Evolutionary conservation across 2,888 invertebrate species (phyloP).

Genomic region (Linnaemya tessellans): DNA sequence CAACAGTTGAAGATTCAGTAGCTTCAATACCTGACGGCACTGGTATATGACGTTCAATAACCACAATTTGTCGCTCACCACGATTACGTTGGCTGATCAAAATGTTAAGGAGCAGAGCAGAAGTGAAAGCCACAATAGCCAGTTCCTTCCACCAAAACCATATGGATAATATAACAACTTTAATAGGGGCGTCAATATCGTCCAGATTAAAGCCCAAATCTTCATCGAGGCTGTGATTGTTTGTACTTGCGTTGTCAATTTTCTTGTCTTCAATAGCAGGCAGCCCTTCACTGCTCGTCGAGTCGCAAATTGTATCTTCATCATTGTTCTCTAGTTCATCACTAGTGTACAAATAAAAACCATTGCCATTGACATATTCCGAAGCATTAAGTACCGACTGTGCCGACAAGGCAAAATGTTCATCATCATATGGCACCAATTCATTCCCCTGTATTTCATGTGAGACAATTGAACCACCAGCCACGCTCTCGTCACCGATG

Average conservation of each 20-base stretch:
- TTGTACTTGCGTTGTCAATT: slow-evolving; percentile 74
- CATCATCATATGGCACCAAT: slow-evolving; percentile 81
- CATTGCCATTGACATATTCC: slow-evolving; percentile 90
- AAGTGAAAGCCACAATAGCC: slow-evolving; percentile 88
- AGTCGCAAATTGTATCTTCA: slow-evolving; percentile 65
- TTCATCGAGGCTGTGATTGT: slow-evolving; percentile 71
- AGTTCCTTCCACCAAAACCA: slow-evolving; percentile 95
- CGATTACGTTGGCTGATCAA: slow-evolving; percentile 85
- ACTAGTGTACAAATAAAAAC: slow-evolving; percentile 89
- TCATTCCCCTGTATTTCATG: slow-evolving; percentile 75
- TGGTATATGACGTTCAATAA: slow-evolving; percentile 82
- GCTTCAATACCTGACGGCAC: slow-evolving; percentile 82
- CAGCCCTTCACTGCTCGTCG: slow-evolving; percentile 64
- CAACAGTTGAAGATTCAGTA: slow-evolving; percentile 79
- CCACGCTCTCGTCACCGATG: slow-evolving; percentile 68
- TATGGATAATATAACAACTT: slow-evolving; percentile 88
- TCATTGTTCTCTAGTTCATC: slow-evolving; percentile 76
- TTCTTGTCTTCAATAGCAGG: slow-evolving; percentile 67
- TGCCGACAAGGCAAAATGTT: slow-evolving; percentile 85
- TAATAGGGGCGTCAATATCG: slow-evolving; percentile 86
- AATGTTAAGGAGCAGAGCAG: slow-evolving; percentile 88
- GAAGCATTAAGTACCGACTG: slow-evolving; percentile 90
- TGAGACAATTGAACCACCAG: slow-evolving; percentile 26
- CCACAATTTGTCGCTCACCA: slow-evolving; percentile 80
- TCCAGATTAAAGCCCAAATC: slow-evolving; percentile 81